Evolutionary conservation across 1,140 invertebrate genomes (phyloP).

Genomic region (Gonatopus flavifemur): DNA sequence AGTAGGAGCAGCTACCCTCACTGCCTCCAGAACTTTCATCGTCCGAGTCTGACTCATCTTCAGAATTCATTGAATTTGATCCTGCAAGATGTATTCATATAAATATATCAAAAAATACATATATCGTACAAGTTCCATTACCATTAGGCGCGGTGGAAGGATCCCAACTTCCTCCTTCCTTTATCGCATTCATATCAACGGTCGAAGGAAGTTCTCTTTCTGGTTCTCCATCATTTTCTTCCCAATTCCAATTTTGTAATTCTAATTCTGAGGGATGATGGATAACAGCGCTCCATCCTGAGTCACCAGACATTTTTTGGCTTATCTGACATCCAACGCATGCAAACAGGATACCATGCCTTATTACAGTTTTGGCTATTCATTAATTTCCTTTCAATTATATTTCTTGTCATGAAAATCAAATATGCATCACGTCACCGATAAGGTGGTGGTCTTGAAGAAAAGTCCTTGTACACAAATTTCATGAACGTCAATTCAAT

Average conservation of each 20-base stretch:
- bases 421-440: no score
- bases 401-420: no score
- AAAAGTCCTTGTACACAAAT: no score
- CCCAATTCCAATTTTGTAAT: slow-evolving; percentile 56
- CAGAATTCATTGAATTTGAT: slow-evolving; percentile 51
- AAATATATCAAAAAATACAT: background rate
- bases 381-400: slow-evolving; percentile 13
- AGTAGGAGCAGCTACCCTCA: slow-evolving; percentile 56
- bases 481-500: no score
- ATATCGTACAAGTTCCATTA: slow-evolving; percentile 17
- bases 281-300: slow-evolving; percentile 65
- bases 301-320: slow-evolving; percentile 57
- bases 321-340: slow-evolving; percentile 45
- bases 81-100: slow-evolving; percentile 20
- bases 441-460: no score
- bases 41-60: slow-evolving; percentile 55
- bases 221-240: slow-evolving; percentile 62
- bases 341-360: slow-evolving; percentile 34
- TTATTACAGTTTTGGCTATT: slow-evolving; percentile 27
- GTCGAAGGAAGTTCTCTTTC: slow-evolving; percentile 64
- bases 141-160: slow-evolving; percentile 49
- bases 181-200: slow-evolving; percentile 67
- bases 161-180: slow-evolving; percentile 56
- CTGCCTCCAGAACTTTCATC: slow-evolving; percentile 56
- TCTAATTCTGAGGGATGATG: slow-evolving; percentile 63